Percentiles rank a stretch among this genome's conserved stretches.
These are phyloP conservation scores for Beris morrisii DNA, from an alignment of 2,888 invertebrate genomes.

Conservation along the genomic window DNA sequence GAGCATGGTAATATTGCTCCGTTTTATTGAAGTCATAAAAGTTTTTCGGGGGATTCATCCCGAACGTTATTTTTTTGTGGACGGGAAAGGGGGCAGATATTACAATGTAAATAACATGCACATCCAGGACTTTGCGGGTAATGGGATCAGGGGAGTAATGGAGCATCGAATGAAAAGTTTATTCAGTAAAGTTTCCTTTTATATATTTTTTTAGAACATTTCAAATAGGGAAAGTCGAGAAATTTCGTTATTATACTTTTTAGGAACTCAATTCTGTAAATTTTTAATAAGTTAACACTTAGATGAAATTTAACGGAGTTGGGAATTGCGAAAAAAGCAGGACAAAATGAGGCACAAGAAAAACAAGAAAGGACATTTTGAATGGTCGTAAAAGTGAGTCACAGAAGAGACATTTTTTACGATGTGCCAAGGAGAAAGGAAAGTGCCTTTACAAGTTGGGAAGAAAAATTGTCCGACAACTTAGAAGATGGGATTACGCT, in stretches of 20 bases:
- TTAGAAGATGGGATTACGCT: too few species aligned
- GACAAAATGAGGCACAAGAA: not conserved
- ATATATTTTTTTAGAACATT: too few species aligned
- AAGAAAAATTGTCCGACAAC: too few species aligned
- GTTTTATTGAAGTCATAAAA: slow-evolving; percentile 23
- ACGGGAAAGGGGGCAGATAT: not conserved
- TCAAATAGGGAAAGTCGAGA: not conserved
- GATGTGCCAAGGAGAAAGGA: too few species aligned
- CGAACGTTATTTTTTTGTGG: slow-evolving; percentile 2
- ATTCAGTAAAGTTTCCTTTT: not conserved
- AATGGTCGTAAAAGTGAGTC: too few species aligned
- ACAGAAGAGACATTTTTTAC: too few species aligned
- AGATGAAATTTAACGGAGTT: not conserved
- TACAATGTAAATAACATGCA: too few species aligned
- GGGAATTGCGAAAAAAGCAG: not conserved
- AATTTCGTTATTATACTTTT: slow-evolving; percentile 11
- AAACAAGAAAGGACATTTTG: too few species aligned
- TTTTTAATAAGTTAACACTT: slow-evolving; percentile 20
- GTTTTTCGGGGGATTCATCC: not conserved
- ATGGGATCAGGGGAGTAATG: not conserved
- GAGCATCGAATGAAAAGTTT: not conserved
- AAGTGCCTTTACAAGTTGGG: too few species aligned
- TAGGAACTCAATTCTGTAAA: slow-evolving; percentile 11
- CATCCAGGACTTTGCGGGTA: too few species aligned
- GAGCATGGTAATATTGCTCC: not conserved